A percentile compares a stretch with the other conserved stretches of the same genome.
Conservation (phyloP, 2,113 vertebrate species). For the Poeciliopsis occidentalis region DNA sequence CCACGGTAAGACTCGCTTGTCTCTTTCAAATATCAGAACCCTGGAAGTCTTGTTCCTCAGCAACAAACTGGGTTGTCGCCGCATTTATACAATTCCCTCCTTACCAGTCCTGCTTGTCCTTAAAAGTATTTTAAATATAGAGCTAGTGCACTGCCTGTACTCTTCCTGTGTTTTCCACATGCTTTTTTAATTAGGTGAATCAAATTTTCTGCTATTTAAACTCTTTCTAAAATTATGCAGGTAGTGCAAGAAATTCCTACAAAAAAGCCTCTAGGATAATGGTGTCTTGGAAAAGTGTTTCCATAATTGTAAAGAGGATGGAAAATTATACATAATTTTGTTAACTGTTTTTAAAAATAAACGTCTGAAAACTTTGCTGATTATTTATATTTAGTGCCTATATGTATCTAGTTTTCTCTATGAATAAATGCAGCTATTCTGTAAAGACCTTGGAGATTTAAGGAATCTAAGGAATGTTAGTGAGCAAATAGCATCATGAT, state of each 20-base stretch:
- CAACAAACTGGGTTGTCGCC: neutral
- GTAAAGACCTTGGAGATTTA: no score
- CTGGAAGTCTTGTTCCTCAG: neutral
- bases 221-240: neutral
- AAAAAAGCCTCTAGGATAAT: neutral
- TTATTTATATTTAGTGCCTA: neutral
- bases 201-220: no score
- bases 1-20: conserved; percentile 38
- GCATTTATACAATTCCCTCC: neutral
- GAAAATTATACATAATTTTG: no score
- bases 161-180: neutral
- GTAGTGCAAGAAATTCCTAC: neutral
- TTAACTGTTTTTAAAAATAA: neutral
- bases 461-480: no score
- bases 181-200: neutral
- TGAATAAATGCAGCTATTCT: no score
- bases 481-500: no score
- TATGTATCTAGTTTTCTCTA: no score
- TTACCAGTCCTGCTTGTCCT: neutral
- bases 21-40: neutral
- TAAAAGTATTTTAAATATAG: neutral
- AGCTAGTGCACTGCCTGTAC: neutral
- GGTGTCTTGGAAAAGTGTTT: neutral
- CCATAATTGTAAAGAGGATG: neutral
- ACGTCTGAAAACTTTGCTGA: neutral